Conservation (phyloP, 2,113 vertebrate species). For the Microcebus lehilahytsara region DNA sequence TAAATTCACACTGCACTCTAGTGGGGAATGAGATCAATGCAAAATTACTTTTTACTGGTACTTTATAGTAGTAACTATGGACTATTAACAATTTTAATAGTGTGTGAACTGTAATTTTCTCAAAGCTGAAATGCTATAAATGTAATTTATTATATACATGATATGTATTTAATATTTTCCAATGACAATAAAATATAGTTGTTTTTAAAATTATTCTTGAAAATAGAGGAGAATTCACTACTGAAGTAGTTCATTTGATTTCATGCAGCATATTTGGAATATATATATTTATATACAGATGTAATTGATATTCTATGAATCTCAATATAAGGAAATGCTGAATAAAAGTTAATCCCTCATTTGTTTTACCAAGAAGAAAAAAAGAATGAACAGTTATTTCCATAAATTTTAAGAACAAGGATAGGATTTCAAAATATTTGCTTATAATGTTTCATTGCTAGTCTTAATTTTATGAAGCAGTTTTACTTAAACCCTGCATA, state of each 20-base stretch:
- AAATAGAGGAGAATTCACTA: not conserved
- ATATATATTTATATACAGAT: not conserved
- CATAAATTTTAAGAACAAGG: not conserved
- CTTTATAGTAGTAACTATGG: not conserved
- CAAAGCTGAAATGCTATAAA: not conserved
- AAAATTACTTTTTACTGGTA: slow-evolving; percentile 11
- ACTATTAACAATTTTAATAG: not conserved
- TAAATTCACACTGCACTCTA: slow-evolving; percentile 87
- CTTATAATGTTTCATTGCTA: not conserved
- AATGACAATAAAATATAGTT: not conserved
- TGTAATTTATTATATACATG: not conserved
- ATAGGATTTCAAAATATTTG: not conserved
- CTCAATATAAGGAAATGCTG: not conserved
- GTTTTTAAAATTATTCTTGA: not conserved
- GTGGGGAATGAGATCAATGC: slow-evolving; percentile 82
- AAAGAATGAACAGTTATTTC: not conserved
- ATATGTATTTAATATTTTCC: not conserved
- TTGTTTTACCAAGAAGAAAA: not conserved
- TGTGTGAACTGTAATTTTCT: not conserved
- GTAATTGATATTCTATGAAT: not conserved
- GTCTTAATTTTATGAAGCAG: not conserved
- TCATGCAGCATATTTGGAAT: not conserved
- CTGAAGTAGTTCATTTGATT: not conserved
- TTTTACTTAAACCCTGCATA: not conserved
- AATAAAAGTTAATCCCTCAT: not conserved